phyloP scores from a whole-genome alignment of 2,797 vertebrate genomes.

The Limnodromus scolopaceus region DNA sequence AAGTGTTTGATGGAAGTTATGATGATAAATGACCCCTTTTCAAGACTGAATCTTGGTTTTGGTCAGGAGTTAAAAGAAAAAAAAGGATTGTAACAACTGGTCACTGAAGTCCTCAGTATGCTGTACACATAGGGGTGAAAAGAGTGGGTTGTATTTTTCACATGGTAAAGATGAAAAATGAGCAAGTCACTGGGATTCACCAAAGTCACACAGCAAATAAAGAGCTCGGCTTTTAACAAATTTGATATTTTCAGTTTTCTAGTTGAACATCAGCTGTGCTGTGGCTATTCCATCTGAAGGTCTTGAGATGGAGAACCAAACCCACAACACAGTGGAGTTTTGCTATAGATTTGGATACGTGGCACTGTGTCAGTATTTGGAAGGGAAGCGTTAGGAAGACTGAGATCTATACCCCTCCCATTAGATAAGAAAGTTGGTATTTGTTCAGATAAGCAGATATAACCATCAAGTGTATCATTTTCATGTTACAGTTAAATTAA shows the following conservation, averaged over 20 bases:
- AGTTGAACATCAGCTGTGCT: background rate
- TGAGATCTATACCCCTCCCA: background rate
- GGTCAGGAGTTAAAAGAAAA: background rate
- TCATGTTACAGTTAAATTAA: background rate
- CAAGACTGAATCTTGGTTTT: background rate
- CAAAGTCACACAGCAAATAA: background rate
- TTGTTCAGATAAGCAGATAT: background rate
- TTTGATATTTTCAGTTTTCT: background rate
- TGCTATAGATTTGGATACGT: background rate
- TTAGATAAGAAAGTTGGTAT: background rate
- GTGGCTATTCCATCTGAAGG: background rate
- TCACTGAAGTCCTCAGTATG: background rate
- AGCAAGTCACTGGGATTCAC: background rate
- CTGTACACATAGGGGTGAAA: background rate
- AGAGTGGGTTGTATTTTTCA: background rate
- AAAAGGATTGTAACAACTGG: background rate
- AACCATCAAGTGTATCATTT: background rate
- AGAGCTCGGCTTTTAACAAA: background rate
- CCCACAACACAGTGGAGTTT: background rate
- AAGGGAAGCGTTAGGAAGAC: background rate
- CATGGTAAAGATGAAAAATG: background rate
- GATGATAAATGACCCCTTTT: background rate
- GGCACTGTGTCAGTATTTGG: background rate
- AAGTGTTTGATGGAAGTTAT: background rate
- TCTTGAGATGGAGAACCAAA: background rate